Base-by-base conservation (phyloP, 2,888 invertebrate species). In the Dermolepida albohirtum region DNA sequence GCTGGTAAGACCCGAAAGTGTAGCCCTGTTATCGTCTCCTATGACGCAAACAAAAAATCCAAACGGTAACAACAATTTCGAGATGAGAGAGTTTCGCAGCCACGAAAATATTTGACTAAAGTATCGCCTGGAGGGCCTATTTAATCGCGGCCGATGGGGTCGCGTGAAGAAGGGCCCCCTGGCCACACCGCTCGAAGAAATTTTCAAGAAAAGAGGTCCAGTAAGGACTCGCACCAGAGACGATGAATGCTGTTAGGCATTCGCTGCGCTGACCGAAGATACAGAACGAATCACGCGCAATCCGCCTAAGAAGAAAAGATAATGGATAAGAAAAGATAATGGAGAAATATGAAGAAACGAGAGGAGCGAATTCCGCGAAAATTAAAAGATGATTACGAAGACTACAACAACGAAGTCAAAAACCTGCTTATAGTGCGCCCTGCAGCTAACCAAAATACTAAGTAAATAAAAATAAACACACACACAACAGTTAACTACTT, bases 61-160 rank as follows among this genome's bases (percentile, higher is more conserved):
- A 69, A 91, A 91, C 82, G 90, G 91, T 62, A 92, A 92, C 83
- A 92, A 92, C 82, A 92, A 91, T 79, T 92, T 92, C 83, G 92
- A 93, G 82, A 88, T 92, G 88, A 87, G 91, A 57, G 92, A 93
- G 83, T 87, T 92, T 78, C 89, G 86, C 50, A 83, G 72, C 1
- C 79, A 79, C 73, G 81, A 83, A 74, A 86, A 89, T 82, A 90
- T 90, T 87, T 90, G 89, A 90, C 89, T 90, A 90, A 89, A 89
- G 88, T 89, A 89, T 87, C 89, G 89, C 86, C 86, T 89, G 87
- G 89, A 89, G 88, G 89, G 89, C 85, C 84, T 90, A 85, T 89
- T 90, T 84, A 89, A 87, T 81, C 81, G 83, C 78, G 84, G 84
- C 73, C 79, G 82, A 59, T 84, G 83, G 83, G 81, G 80, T 73